phyloP scores from a whole-genome alignment of 2,113 vertebrate genomes.

The Piaya cayana region DNA sequence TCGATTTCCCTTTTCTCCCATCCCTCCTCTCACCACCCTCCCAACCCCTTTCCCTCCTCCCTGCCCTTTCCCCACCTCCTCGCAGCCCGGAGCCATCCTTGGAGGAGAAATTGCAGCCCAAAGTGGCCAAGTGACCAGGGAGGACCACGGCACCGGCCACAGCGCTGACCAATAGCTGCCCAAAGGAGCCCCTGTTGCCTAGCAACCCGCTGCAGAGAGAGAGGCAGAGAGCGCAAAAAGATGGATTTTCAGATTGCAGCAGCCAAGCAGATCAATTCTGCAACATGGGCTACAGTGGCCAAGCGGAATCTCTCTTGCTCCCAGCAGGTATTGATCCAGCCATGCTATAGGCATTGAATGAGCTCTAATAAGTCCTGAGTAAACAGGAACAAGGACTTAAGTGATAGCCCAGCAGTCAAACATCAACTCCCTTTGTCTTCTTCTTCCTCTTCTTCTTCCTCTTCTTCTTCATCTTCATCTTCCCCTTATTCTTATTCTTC shows the following conservation, averaged over 20 bases:
- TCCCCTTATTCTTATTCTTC: neutral
- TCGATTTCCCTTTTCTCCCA: conserved; percentile 63
- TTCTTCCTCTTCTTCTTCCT: conserved; percentile 41
- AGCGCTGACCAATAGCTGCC: conserved; percentile 68
- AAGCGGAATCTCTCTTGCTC: conserved; percentile 77
- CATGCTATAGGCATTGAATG: conserved; percentile 77
- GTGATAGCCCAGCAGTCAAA: conserved; percentile 73
- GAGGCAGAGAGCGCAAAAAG: conserved; percentile 65
- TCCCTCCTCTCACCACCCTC: conserved; percentile 21
- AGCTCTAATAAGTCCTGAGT: conserved; percentile 78
- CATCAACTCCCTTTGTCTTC: conserved; percentile 72
- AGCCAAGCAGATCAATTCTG: conserved; percentile 81
- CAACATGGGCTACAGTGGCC: conserved; percentile 76
- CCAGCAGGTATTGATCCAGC: conserved; percentile 81
- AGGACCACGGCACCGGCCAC: conserved; percentile 44
- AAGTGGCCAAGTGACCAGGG: conserved; percentile 81
- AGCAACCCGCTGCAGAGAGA: conserved; percentile 73
- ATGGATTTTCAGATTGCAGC: conserved; percentile 78
- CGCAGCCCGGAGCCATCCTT: conserved; percentile 61
- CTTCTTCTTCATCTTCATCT: neutral
- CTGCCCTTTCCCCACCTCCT: conserved; percentile 44
- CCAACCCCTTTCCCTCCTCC: neutral
- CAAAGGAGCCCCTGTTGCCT: conserved; percentile 74
- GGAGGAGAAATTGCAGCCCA: conserved; percentile 66
- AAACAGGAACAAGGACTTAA: conserved; percentile 76